Conservation (phyloP, 2,888 invertebrate species). For the Torymus auratus region DNA sequence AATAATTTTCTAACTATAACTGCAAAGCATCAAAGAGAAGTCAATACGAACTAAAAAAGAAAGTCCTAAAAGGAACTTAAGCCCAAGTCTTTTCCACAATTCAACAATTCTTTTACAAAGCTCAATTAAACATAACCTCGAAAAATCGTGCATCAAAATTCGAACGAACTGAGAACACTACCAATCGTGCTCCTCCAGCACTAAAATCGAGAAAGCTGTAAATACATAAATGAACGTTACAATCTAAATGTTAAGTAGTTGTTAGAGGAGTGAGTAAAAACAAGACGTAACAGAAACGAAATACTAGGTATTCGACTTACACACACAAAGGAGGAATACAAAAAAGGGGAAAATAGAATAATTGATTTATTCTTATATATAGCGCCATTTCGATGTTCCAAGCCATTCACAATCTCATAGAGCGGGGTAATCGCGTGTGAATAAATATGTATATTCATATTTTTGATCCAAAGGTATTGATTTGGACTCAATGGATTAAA, state of each 20-base stretch:
- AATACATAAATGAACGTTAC: constrained; percentile 31
- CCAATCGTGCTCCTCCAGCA: constrained; percentile 42
- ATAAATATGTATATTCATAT: neutral
- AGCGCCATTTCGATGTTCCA: constrained; percentile 10
- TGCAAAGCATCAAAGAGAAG: constrained; percentile 12
- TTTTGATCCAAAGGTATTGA: neutral
- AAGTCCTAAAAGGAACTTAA: constrained; percentile 34
- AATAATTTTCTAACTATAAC: constrained; percentile 16
- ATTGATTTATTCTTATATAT: constrained; percentile 32
- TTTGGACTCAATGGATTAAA: too few species aligned
- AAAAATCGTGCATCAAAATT: constrained; percentile 2
- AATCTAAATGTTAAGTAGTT: constrained; percentile 44
- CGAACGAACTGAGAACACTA: constrained; percentile 20
- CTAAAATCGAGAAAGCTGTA: constrained; percentile 44
- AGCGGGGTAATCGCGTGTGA: neutral
- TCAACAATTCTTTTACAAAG: too few species aligned
- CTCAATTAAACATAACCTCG: too few species aligned
- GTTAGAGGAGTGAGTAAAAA: constrained; percentile 5
- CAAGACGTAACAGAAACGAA: neutral
- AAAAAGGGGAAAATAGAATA: neutral
- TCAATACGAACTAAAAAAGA: constrained; percentile 29
- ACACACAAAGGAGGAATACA: neutral
- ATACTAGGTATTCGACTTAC: constrained; percentile 12
- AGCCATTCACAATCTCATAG: neutral
- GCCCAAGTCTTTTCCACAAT: neutral